Percentiles rank a stretch among this genome's conserved stretches.
Conservation (phyloP, 2,888 invertebrate species). For the Scaptomyza caliginosa region DNA sequence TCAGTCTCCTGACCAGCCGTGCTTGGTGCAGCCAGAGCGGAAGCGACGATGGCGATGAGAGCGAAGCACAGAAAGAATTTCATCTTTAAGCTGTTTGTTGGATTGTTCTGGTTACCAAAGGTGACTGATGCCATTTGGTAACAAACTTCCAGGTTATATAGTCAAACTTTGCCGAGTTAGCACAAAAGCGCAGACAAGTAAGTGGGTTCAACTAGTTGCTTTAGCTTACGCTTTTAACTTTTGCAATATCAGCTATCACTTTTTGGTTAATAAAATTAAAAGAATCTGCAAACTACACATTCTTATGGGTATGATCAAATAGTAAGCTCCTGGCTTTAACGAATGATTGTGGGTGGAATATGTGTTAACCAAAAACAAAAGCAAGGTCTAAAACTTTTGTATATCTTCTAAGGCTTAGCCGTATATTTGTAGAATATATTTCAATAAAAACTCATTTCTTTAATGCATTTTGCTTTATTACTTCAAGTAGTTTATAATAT, state of each 20-base stretch:
- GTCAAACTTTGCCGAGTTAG: slow-evolving; percentile 55
- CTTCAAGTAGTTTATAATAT: no score
- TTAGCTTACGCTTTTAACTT: slow-evolving; percentile 19
- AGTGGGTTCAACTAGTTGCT: slow-evolving; percentile 48
- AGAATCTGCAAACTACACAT: background rate
- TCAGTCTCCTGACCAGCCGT: slow-evolving; percentile 55
- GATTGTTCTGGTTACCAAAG: slow-evolving; percentile 49
- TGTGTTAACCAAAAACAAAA: background rate
- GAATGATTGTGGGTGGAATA: background rate
- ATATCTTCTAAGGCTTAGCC: no score
- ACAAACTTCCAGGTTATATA: slow-evolving; percentile 57
- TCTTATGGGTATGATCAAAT: background rate
- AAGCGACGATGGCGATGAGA: slow-evolving; percentile 59
- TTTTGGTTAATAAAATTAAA: background rate
- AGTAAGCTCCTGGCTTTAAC: background rate
- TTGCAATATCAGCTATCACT: slow-evolving; percentile 39
- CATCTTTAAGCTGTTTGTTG: slow-evolving; percentile 61
- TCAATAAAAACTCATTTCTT: no score
- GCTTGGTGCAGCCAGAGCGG: slow-evolving; percentile 59
- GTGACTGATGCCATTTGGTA: slow-evolving; percentile 63
- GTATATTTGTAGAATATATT: no score
- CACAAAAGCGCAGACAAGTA: slow-evolving; percentile 45
- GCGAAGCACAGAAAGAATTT: slow-evolving; percentile 76
- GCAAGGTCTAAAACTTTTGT: background rate
- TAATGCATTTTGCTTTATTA: no score